Evolutionary conservation across 2,888 invertebrate species (phyloP), one percentile per base, ranked within the genome.

Genomic region (Osedax fenrisi): DNA sequence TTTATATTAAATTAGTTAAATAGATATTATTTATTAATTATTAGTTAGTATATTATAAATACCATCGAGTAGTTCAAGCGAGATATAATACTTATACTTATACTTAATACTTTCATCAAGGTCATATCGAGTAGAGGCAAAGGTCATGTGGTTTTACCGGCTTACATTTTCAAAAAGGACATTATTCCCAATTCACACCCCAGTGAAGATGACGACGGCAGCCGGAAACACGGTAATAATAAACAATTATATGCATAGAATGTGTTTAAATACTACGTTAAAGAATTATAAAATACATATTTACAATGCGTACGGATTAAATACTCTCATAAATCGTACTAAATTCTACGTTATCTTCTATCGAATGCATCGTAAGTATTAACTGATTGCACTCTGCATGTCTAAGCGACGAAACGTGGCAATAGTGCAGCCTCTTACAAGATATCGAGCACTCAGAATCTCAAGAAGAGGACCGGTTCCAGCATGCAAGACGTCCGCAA

Each of bases 91-190:
- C 41, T 41, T 17, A 41, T 41, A 10, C 41, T 41, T 41, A 10
- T 10, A 41, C 17, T 17, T 41, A 10, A 41, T 41, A 41, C 17
- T 41, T 41, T 10, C 17, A 17, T 41, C 17, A 5, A 41, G 41
- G 41, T 41, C 5, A 41, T 41, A 10, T 41, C 41, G 17, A 41
- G 76, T 3, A 75, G 75, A 61, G 79, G 79, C 23, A 79, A 78
- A 56, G 79, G 78, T 25, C 78, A 78, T 26, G 77, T 76, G 2
- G 77, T 78, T 17, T 61, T 84, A 27, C 84, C 84, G 2, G 81
- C 84, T 13, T 80, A 81, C 78, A 80, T 82, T 61, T 84, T 84
- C 79, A 80, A 80, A 27, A 84, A 82, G 76, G 82, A 83, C 76
- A 76, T 78, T 56, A 13, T 21, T 2, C 68, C 68, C 25, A 10